These are phyloP conservation scores for Pogonophryne albipinna DNA, from an alignment of 2,797 vertebrate species.

Conservation along the genomic window DNA sequence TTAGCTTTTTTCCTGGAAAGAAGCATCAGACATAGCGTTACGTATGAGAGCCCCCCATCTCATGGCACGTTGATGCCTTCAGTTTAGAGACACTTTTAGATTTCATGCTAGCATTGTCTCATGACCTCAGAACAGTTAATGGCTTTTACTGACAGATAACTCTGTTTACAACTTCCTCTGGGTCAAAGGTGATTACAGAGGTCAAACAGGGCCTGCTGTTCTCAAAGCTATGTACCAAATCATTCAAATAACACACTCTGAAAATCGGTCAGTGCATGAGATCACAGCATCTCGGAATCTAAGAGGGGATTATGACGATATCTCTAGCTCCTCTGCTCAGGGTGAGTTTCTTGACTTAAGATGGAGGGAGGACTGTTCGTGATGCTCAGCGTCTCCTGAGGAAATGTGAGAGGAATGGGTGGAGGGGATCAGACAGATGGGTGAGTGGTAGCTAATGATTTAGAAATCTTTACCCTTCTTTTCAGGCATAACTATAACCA, in stretches of 20 bases:
- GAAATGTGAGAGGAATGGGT: conserved; percentile 14
- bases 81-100: conserved; percentile 3
- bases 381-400: conserved; percentile 11
- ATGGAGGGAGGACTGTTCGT: conserved; percentile 38
- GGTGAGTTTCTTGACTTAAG: conserved; percentile 38
- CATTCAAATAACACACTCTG: conserved; percentile 10
- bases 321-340: conserved; percentile 40
- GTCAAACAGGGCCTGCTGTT: conserved; percentile 42
- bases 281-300: conserved; percentile 44
- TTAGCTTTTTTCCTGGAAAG: conserved; percentile 60
- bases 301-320: conserved; percentile 43
- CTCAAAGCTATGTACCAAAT: conserved; percentile 17
- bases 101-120: conserved; percentile 6
- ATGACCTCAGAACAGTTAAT: conserved; percentile 37
- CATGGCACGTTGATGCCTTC: conserved; percentile 8
- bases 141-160: conserved; percentile 39
- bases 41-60: conserved; percentile 24
- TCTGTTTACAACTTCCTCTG: conserved; percentile 56
- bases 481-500: conserved; percentile 2
- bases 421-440: conserved; percentile 41
- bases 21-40: conserved; percentile 41
- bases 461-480: conserved; percentile 24
- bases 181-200: conserved; percentile 58
- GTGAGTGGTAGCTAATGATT: conserved; percentile 18
- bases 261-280: conserved; percentile 27